Base-by-base conservation (phyloP, 2,113 vertebrate genomes). In the Platanista minor region DNA sequence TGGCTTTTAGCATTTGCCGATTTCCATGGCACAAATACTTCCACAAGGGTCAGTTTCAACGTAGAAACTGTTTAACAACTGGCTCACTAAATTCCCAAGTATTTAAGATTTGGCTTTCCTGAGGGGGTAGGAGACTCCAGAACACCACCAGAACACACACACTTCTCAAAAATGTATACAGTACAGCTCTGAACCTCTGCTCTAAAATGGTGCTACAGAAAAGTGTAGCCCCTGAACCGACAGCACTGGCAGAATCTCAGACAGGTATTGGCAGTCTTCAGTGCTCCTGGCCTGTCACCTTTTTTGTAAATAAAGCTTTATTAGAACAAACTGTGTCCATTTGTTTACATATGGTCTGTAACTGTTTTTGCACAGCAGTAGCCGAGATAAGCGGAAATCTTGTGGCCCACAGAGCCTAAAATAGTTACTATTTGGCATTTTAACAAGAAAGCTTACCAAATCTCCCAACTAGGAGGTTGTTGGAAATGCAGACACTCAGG, bases 111-210 rank as follows among this genome's bases (percentile, higher is more conserved):
- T 49, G 21, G 49, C 23, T 62, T 9, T 57, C 11, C 5, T 27
- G 15, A n/a, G 27, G 6, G 36, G 5, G 41, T 17, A 15, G 25
- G 0, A 75, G n/a, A 52, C 0, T 14, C 1, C 1, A 49, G 29
- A 6, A 10, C 3, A 14, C 14, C 21, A 0, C 0, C 33, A 1
- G 29, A 75, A 52, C 46, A 49, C 25, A 23, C 1, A 54, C 69
- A 46, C 23, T 49, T 80, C 20, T 57, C 46, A 7, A 31, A 18
- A 52, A 4, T 14, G 1, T 36, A 43, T 0, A 36, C 0, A 6
- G 2, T 1, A 1, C 74, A 72, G 5, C 52, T 54, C 39, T 43
- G 52, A 23, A 27, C 10, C 13, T 90, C 43, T 62, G 31, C 36
- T 69, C 36, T 29, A 6, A 10, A 20, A 66, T 25, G 7, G 6